Percentiles rank a stretch among this genome's conserved stretches.
Conservation (phyloP, 1,140 invertebrate genomes). For the Rhagoletis pomonella region DNA sequence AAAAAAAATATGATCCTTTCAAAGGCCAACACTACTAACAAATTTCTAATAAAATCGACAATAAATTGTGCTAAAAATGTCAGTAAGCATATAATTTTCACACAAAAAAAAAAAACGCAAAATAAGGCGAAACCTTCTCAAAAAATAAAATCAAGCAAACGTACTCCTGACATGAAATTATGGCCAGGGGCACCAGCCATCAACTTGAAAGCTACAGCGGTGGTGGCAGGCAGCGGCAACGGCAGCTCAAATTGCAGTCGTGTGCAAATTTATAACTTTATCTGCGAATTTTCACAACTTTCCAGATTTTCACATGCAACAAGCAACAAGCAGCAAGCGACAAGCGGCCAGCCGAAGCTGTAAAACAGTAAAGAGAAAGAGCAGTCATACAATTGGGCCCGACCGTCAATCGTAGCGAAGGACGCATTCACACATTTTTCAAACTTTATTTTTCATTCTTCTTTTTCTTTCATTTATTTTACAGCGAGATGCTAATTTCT, state of each 20-base stretch:
- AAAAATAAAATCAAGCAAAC: not conserved
- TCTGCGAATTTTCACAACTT: constrained; percentile 47
- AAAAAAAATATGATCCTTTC: not conserved
- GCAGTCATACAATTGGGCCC: not conserved
- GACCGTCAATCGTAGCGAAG: not conserved
- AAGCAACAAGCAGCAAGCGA: not conserved
- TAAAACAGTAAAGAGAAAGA: not conserved
- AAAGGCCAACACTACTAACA: no score
- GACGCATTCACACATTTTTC: not conserved
- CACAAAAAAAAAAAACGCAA: not conserved
- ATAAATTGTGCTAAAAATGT: no score
- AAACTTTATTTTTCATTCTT: not conserved
- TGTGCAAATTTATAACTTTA: constrained; percentile 47
- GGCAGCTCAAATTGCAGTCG: constrained; percentile 38
- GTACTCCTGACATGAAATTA: not conserved
- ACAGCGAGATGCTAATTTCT: constrained; percentile 7
- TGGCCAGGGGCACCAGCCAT: constrained; percentile 12
- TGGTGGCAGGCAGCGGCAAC: not conserved
- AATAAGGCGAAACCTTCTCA: not conserved
- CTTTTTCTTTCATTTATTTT: not conserved
- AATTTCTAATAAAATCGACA: not conserved
- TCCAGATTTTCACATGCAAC: constrained; percentile 6
- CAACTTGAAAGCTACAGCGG: not conserved
- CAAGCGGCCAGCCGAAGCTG: not conserved
- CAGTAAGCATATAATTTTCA: not conserved